These are phyloP conservation scores for Notodonta ziczac DNA, from an alignment of 2,888 invertebrate genomes.

Conservation along the genomic window DNA sequence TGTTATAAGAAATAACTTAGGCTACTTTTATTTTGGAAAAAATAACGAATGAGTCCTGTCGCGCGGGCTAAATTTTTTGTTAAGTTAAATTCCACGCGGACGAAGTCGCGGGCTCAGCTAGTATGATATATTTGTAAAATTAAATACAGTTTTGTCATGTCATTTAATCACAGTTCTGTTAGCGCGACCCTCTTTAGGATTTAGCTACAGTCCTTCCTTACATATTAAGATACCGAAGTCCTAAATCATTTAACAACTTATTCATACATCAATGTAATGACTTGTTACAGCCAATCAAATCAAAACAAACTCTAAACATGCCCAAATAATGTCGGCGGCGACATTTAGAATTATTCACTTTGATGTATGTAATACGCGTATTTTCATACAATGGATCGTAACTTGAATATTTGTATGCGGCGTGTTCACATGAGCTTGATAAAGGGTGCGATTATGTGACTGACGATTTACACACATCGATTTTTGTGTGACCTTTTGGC, in stretches of 20 bases:
- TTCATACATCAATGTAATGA: constrained; percentile 18
- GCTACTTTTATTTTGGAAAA: no score
- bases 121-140: no score
- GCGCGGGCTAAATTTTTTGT: no score
- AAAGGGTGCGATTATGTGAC: constrained; percentile 17
- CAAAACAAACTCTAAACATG: constrained; percentile 19
- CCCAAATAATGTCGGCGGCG: constrained; percentile 17
- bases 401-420: constrained; percentile 18
- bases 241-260: constrained; percentile 1
- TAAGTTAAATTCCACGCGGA: no score
- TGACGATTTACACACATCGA: no score
- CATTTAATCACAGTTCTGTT: no score
- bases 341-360: constrained; percentile 26
- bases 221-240: not conserved
- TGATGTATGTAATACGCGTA: constrained; percentile 29
- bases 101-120: no score
- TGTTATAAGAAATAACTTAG: no score
- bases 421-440: constrained; percentile 22
- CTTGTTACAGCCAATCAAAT: constrained; percentile 29
- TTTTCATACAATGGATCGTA: constrained; percentile 45
- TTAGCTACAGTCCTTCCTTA: no score
- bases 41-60: no score
- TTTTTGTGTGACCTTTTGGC: not conserved
- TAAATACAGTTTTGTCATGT: no score
- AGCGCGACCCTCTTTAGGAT: no score